Percentiles rank a stretch among this genome's conserved stretches.
These are phyloP conservation scores for Pinctada fucata DNA, from an alignment of 2,888 invertebrate genomes.

Conservation along the genomic window DNA sequence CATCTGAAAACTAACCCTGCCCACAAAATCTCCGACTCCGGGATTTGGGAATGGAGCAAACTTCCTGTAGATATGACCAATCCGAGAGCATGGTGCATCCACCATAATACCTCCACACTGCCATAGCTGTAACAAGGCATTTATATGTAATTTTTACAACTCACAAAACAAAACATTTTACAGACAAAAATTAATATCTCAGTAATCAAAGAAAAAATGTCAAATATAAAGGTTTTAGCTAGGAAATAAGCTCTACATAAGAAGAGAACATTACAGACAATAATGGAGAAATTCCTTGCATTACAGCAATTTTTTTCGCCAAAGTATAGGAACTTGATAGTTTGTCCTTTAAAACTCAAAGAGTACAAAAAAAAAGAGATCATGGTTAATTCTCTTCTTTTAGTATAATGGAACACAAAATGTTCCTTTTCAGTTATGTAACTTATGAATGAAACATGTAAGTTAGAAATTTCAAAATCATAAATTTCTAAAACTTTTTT, in stretches of 20 bases:
- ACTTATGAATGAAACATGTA: too few species aligned
- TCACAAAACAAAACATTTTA: background rate
- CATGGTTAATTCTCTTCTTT: too few species aligned
- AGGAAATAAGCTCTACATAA: background rate
- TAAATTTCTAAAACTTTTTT: too few species aligned
- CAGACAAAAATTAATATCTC: background rate
- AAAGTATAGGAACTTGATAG: too few species aligned
- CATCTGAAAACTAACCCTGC: constrained; percentile 73
- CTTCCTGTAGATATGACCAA: constrained; percentile 87
- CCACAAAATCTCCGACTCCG: constrained; percentile 92
- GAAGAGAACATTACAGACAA: background rate
- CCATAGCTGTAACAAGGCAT: constrained; percentile 83
- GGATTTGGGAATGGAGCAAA: constrained; percentile 89
- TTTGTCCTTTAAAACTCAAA: too few species aligned
- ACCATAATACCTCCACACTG: constrained; percentile 95
- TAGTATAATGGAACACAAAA: too few species aligned
- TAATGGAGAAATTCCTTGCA: too few species aligned
- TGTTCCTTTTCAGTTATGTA: too few species aligned
- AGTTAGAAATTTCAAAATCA: too few species aligned
- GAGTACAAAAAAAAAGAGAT: too few species aligned
- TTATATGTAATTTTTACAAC: too few species aligned
- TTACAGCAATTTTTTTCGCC: too few species aligned
- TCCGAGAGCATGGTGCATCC: constrained; percentile 94
- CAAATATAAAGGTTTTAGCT: background rate
- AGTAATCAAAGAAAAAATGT: background rate